Evolutionary conservation across 1,140 invertebrate species (phyloP).

Genomic region (Drosophila biarmipes): DNA sequence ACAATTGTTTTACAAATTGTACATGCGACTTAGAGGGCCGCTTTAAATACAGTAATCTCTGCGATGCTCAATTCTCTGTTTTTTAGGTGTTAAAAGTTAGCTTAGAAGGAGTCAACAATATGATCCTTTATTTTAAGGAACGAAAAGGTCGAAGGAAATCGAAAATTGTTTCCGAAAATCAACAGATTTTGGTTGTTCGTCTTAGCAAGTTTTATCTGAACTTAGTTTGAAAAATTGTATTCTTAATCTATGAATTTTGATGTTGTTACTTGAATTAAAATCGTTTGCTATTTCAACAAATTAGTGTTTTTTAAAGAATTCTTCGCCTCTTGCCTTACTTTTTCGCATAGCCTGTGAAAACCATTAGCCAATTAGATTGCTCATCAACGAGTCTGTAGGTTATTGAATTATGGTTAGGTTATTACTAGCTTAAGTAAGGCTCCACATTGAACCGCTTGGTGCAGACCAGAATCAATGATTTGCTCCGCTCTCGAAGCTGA

Average conservation of each 20-base stretch:
- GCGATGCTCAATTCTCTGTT: background rate
- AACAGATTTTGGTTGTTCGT: no score
- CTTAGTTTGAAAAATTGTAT: no score
- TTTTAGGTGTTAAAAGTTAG: background rate
- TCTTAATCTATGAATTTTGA: no score
- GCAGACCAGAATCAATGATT: constrained; percentile 49
- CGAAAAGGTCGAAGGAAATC: no score
- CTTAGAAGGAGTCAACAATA: background rate
- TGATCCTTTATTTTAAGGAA: background rate
- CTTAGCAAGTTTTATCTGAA: no score
- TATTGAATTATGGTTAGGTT: no score
- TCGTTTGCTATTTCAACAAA: no score
- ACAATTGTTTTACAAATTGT: constrained; percentile 4
- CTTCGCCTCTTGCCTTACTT: no score
- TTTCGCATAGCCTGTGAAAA: constrained; percentile 37
- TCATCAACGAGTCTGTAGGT: background rate
- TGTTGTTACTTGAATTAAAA: no score
- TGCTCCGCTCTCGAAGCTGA: constrained; percentile 86
- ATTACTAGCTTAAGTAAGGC: constrained; percentile 34
- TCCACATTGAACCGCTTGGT: constrained; percentile 41
- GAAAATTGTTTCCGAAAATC: no score
- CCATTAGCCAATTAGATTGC: constrained; percentile 17
- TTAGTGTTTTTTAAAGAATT: no score
- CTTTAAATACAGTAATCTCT: background rate
- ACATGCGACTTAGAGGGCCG: background rate